Base-by-base conservation (phyloP, 2,797 vertebrate species). In the Pagetopsis macropterus region DNA sequence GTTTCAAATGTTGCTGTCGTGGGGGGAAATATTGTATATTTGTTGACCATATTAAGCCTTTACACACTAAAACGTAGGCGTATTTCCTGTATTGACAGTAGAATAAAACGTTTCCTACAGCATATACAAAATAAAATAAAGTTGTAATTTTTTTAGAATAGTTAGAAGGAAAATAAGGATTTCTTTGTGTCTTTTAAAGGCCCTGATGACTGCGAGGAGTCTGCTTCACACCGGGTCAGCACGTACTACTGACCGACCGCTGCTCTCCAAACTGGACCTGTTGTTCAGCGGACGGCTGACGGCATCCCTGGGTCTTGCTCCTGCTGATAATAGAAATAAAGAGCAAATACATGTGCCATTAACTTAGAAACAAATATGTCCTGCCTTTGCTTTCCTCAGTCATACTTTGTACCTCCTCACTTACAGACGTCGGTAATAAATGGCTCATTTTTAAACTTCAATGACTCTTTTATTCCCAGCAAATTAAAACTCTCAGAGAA, bases 181-280 rank as follows among this genome's bases (percentile, higher is more conserved):
- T 33, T 12, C 64, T 74, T 71, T 76, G 19, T 78, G 78, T 84
- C 13, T 88, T 88, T 73, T 33, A 37, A 37, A 89, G 85, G 83
- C 14, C 1, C 5, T 17, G 60, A 51, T 62, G 65, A 71, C 54
- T 41, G 37, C 0, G 0, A 63, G 49, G 64, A 70, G 49, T 21
- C 16, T 43, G 43, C 33, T 27, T 65, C 63, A 60, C 43, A 58
- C 58, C 65, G 12, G 13, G 9, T 49, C 9, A 2, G 6, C 54
- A 76, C 49, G 10, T 21, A 13, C n/a, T 70, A 21, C 23, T 23
- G 65, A 76, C 64, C 54, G 31, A 61, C 61, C 6, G 0, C 15
- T 58, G 13, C 61, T 58, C 17, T 63, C 46, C 51, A 71, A 64
- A 46, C 55, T 52, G 65, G 62, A 73, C 76, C 77, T 75, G 60